Conservation (phyloP, 2,797 vertebrate genomes). For the Etheostoma perlongum region DNA sequence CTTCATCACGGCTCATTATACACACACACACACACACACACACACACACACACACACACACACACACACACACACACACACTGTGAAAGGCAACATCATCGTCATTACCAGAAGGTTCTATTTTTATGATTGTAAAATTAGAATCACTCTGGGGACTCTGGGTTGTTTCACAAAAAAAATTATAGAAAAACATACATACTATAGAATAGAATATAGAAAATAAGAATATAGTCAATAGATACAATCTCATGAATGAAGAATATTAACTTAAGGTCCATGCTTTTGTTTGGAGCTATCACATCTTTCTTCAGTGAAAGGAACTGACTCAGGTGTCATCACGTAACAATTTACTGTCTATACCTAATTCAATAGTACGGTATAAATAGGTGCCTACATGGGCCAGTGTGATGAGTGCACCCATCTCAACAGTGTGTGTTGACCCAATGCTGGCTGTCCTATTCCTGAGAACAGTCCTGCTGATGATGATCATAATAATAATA, state of each 20-base stretch:
- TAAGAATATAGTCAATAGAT: too few relatives aligned
- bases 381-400: neutral
- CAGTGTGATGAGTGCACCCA: neutral
- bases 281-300: too few relatives aligned
- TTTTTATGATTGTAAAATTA: too few relatives aligned
- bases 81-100: neutral
- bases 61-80: neutral
- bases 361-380: neutral
- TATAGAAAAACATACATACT: too few relatives aligned
- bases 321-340: too few relatives aligned
- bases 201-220: neutral
- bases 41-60: conserved; percentile 3
- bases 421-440: neutral
- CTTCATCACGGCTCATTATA: conserved; percentile 48
- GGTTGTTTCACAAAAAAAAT: too few relatives aligned
- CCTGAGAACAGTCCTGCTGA: conserved; percentile 5
- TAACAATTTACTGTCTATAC: too few relatives aligned
- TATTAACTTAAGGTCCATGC: too few relatives aligned
- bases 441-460: neutral
- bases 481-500: conserved; percentile 22
- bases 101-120: neutral
- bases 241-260: too few relatives aligned
- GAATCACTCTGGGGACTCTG: too few relatives aligned
- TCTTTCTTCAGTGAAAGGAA: too few relatives aligned
- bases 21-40: neutral